Conservation (phyloP, 35 echinoderm and acorn worm genomes). For the Strongylocentrotus purpuratus region DNA sequence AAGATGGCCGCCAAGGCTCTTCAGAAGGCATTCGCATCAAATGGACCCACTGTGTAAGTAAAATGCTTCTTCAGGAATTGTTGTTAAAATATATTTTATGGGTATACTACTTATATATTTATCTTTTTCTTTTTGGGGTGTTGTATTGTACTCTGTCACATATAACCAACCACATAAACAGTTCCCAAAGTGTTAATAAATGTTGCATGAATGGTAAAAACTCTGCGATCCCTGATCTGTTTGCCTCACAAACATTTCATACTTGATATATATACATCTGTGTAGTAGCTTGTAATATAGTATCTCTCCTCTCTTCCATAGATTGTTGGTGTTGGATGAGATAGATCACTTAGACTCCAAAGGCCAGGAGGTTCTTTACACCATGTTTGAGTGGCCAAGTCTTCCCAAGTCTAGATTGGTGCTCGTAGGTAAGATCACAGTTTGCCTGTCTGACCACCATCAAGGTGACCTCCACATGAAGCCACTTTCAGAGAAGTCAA, state of each 20-base stretch:
- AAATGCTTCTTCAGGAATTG: neutral
- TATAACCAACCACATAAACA: too few relatives aligned
- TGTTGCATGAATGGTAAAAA: too few relatives aligned
- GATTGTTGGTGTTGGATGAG: slow-evolving; percentile 89
- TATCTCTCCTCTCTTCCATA: neutral
- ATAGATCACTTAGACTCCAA: slow-evolving; percentile 97
- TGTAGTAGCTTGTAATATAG: too few relatives aligned
- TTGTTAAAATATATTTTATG: neutral
- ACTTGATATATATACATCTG: too few relatives aligned
- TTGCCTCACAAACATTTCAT: too few relatives aligned
- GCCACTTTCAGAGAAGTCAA: too few relatives aligned
- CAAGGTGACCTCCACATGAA: too few relatives aligned
- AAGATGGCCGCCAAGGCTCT: slow-evolving; percentile 66
- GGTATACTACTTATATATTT: too few relatives aligned
- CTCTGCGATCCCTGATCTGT: too few relatives aligned
- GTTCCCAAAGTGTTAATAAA: too few relatives aligned
- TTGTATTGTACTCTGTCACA: too few relatives aligned
- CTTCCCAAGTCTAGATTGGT: slow-evolving; percentile 89
- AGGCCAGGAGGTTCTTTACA: slow-evolving; percentile 93
- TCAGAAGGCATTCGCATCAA: slow-evolving; percentile 65
- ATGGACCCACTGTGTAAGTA: slow-evolving; percentile 78
- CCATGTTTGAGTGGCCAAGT: slow-evolving; percentile 98
- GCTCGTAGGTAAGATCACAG: slow-evolving; percentile 71
- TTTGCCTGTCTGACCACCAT: too few relatives aligned
- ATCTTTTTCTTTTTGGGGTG: neutral